Evolutionary conservation across 2,113 vertebrate genomes (phyloP).

Genomic region (Siphamia tubifer): DNA sequence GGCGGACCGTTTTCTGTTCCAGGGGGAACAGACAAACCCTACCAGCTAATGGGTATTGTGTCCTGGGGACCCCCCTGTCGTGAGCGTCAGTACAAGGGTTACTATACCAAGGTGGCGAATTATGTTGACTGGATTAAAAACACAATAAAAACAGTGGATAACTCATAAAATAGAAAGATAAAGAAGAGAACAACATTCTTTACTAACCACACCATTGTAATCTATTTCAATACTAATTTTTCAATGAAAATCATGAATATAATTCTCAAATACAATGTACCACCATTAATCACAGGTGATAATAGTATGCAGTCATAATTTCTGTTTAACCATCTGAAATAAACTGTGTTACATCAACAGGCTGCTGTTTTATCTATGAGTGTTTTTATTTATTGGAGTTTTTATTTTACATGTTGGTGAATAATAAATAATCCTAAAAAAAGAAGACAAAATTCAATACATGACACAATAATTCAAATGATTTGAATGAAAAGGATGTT

Average conservation of each 20-base stretch:
- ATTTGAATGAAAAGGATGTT: no score
- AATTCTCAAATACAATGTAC: constrained; percentile 17
- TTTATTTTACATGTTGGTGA: no score
- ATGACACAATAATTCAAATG: no score
- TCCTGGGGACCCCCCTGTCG: constrained; percentile 87
- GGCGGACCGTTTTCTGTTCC: constrained; percentile 84
- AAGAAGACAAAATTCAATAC: no score
- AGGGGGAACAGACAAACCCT: constrained; percentile 5
- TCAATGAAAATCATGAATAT: not conserved
- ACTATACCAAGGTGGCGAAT: constrained; percentile 88
- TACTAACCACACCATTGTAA: not conserved
- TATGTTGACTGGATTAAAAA: constrained; percentile 89
- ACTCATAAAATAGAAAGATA: not conserved
- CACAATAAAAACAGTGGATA: constrained; percentile 72
- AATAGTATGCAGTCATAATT: not conserved
- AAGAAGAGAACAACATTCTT: not conserved
- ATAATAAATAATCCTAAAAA: no score
- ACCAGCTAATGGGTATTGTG: constrained; percentile 81
- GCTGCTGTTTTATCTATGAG: no score
- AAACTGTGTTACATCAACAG: no score
- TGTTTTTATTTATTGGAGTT: no score
- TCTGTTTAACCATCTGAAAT: no score
- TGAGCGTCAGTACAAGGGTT: constrained; percentile 64
- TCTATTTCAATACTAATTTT: not conserved
- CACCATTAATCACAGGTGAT: not conserved